These are phyloP conservation scores for Conus ventricosus DNA, from an alignment of 1,140 invertebrate species.

Conservation along the genomic window DNA sequence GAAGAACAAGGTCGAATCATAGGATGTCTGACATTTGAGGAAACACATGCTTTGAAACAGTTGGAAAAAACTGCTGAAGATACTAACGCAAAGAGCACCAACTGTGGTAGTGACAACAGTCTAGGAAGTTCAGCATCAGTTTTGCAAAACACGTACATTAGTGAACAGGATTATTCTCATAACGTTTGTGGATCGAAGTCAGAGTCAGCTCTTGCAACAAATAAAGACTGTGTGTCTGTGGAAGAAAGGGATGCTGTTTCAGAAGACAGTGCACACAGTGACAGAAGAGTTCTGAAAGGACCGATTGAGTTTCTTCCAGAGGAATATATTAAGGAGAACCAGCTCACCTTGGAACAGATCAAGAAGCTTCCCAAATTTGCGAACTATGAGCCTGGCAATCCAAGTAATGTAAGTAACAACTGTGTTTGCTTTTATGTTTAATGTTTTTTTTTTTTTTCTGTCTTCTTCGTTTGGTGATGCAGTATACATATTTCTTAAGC, in stretches of 20 bases:
- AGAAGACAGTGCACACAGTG: not conserved
- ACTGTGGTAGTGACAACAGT: not conserved
- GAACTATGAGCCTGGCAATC: conserved; percentile 75
- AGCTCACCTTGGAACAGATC: conserved; percentile 75
- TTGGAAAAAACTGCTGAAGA: not conserved
- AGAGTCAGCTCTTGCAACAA: not conserved
- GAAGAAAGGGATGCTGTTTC: not conserved
- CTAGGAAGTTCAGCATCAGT: not conserved
- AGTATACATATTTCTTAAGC: too few relatives aligned
- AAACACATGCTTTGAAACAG: conserved; percentile 7
- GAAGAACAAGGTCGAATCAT: not conserved
- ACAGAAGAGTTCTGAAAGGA: not conserved
- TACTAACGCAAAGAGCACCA: not conserved
- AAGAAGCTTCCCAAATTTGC: conserved; percentile 76
- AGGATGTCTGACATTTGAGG: conserved; percentile 28
- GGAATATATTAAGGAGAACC: conserved; percentile 56
- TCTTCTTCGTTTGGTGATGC: too few relatives aligned
- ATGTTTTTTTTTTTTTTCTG: too few relatives aligned
- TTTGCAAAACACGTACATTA: not conserved
- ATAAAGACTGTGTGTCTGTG: not conserved
- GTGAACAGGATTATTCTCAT: not conserved
- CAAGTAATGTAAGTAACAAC: conserved; percentile 66
- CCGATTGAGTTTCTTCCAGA: conserved; percentile 55
- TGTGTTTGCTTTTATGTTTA: not conserved
- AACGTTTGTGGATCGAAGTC: not conserved